Percentiles rank a stretch among this genome's conserved stretches.
These are phyloP conservation scores for Pollimyrus isidori DNA, from an alignment of 2,113 vertebrate genomes.

Conservation along the genomic window DNA sequence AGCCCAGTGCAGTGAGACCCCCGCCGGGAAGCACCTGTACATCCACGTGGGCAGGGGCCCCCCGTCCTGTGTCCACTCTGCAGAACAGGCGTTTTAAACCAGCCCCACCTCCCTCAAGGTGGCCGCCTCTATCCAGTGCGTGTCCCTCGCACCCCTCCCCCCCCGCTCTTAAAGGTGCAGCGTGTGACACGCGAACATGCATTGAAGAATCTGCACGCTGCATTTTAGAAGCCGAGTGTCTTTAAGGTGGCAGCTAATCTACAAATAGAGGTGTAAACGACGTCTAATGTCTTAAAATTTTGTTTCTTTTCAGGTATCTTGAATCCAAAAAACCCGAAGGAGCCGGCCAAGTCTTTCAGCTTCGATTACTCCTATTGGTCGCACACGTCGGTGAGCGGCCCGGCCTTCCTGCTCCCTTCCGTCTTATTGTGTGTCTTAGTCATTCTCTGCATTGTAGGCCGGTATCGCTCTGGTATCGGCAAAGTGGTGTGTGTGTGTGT, in stretches of 20 bases:
- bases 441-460: neutral
- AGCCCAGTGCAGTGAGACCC: slow-evolving; percentile 17
- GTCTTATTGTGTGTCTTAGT: neutral
- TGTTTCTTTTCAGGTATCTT: slow-evolving; percentile 73
- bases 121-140: too few relatives aligned
- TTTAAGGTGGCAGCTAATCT: neutral
- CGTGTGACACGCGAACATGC: neutral
- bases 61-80: neutral
- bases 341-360: slow-evolving; percentile 95
- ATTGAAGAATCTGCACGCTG: neutral
- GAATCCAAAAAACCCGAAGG: slow-evolving; percentile 97
- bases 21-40: neutral
- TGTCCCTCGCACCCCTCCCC: too few relatives aligned
- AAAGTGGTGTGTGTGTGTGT: neutral
- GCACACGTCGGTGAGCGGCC: slow-evolving; percentile 79
- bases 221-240: neutral
- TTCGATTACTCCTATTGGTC: slow-evolving; percentile 99
- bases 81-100: too few relatives aligned
- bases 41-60: neutral
- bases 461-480: neutral
- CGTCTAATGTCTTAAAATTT: neutral
- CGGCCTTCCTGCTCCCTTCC: neutral
- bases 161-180: neutral
- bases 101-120: too few relatives aligned
- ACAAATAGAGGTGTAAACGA: too few relatives aligned